phyloP scores from a whole-genome alignment of 2,797 vertebrate genomes.

The Choloepus didactylus region DNA sequence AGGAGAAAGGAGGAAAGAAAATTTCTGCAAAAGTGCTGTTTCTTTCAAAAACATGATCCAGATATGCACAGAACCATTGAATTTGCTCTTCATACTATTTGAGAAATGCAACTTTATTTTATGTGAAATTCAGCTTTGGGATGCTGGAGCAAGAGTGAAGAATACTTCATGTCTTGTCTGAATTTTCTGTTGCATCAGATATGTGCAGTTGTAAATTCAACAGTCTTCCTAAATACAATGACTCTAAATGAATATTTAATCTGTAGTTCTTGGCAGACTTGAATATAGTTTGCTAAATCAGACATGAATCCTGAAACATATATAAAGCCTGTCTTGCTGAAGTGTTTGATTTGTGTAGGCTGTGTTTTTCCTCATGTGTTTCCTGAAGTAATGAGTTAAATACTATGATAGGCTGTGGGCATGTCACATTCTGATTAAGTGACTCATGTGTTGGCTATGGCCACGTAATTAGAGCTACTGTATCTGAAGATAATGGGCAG shows the following conservation, averaged over 20 bases:
- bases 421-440: slow-evolving; percentile 83
- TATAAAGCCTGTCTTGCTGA: slow-evolving; percentile 3
- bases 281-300: not conserved
- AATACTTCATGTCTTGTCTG: not conserved
- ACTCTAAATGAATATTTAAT: slow-evolving; percentile 78
- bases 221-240: slow-evolving; percentile 54
- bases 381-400: slow-evolving; percentile 19
- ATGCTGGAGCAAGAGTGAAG: not conserved
- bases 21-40: not conserved
- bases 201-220: slow-evolving; percentile 57
- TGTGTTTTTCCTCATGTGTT: not conserved
- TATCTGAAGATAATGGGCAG: slow-evolving; percentile 48
- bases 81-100: not conserved
- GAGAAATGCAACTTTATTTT: not conserved
- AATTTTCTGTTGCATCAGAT: not conserved
- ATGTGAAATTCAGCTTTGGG: not conserved
- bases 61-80: not conserved
- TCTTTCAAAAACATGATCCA: not conserved
- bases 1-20: not conserved
- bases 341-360: not conserved
- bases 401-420: slow-evolving; percentile 48
- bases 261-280: not conserved
- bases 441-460: slow-evolving; percentile 84
- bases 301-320: not conserved
- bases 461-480: slow-evolving; percentile 82